Base-by-base conservation (phyloP, 1,140 invertebrate species). In the Schlechtendalia chinensis region DNA sequence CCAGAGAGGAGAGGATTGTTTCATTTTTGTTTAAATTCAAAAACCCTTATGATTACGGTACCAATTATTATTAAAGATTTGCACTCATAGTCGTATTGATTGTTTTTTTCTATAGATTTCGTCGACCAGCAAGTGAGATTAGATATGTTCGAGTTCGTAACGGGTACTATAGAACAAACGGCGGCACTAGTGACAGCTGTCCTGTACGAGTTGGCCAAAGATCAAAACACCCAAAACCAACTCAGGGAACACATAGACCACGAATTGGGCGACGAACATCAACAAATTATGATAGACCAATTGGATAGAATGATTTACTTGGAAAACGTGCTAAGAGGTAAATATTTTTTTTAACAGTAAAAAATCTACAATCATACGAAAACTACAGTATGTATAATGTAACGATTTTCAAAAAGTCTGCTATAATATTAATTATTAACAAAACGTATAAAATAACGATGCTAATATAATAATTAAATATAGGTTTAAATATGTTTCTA, bases 101-200 rank as follows among this genome's bases (percentile, higher is more conserved):
- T 53, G 19, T 54, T 12, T 45, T 63, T 63, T 17, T 11, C 17
- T 17, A 19, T 17, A 79, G 75, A 79, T 47, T 39, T 61, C 19
- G 58, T 39, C 16, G 75, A 79, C 75, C 19, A 47, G 45, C 54
- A 63, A 79, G 56, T 79, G 39, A 54, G 75, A 29, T 47, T 29
- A 45, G 75, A 79, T 8, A 59, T 79, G 75, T 79, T 79, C 5
- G 17, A 58, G 56, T 79, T 79, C 22, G 58, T 79, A 24, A 63
- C 75, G 2, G 39, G 56, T 22, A 29, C 58, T 29, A 63, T 79
- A n/a, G 75, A 79, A 63, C 58, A 45, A 10, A 79, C 75, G 8
- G 75, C 75, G 1, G 58, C 32, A 12, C 8, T 79, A 19, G 75
- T 79, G 16, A 79, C 75, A 5, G 75, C 58, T 50, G 56, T 39